phyloP scores from a whole-genome alignment of 2,888 invertebrate species.

The Coleophora deauratella region DNA sequence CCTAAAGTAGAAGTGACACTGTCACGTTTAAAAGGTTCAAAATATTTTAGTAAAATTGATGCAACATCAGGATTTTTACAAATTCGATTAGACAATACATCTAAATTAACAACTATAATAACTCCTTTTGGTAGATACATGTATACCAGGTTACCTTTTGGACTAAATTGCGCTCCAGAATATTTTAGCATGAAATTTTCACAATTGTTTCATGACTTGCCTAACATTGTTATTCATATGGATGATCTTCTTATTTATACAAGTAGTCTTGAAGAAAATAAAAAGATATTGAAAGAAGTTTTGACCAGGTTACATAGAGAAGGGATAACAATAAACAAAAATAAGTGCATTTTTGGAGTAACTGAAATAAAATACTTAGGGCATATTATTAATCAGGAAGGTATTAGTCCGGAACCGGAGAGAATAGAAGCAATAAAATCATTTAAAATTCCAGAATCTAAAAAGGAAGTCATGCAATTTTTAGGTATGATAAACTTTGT shows the following conservation, averaged over 20 bases:
- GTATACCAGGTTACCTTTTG: slow-evolving; percentile 7
- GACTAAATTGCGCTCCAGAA: slow-evolving; percentile 7
- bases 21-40: slow-evolving; percentile 3
- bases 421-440: not conserved
- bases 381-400: slow-evolving; percentile 4
- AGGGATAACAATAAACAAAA: slow-evolving; percentile 10
- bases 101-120: slow-evolving; percentile 11
- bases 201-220: slow-evolving; percentile 6
- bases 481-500: not conserved
- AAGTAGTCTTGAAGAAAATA: slow-evolving; percentile 3
- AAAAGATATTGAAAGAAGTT: slow-evolving; percentile 6
- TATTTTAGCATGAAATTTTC: slow-evolving; percentile 12
- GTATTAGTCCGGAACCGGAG: not conserved
- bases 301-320: slow-evolving; percentile 3
- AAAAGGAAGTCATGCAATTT: not conserved
- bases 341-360: slow-evolving; percentile 6
- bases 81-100: slow-evolving; percentile 6
- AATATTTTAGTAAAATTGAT: slow-evolving; percentile 11
- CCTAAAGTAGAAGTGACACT: slow-evolving; percentile 8
- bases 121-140: slow-evolving; percentile 15
- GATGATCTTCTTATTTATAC: slow-evolving; percentile 10
- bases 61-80: slow-evolving; percentile 12
- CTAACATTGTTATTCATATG: slow-evolving; percentile 1
- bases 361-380: slow-evolving; percentile 8
- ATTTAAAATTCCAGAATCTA: not conserved